Conservation (phyloP, 2,888 invertebrate genomes). For the Cylindroiulus punctatus region DNA sequence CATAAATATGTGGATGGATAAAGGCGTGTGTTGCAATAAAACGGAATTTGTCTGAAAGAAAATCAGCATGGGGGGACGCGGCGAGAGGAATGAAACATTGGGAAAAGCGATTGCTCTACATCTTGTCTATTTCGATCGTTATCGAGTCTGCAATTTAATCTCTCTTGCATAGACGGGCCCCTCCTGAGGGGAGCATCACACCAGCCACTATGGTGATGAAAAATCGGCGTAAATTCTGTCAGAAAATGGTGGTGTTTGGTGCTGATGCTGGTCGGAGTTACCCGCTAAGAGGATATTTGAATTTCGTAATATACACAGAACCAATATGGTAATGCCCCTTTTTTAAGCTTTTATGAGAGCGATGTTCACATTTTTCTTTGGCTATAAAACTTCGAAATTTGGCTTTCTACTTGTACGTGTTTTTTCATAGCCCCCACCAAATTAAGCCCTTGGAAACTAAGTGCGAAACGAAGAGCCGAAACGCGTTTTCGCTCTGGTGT, state of each 20-base stretch:
- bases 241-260: slow-evolving; percentile 7
- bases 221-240: slow-evolving; percentile 43
- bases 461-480: slow-evolving; percentile 12
- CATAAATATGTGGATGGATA: slow-evolving; percentile 37
- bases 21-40: slow-evolving; percentile 40
- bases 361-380: slow-evolving; percentile 27
- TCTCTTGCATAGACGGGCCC: slow-evolving; percentile 48
- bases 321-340: slow-evolving; percentile 41
- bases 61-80: slow-evolving; percentile 35
- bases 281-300: slow-evolving; percentile 29
- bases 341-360: slow-evolving; percentile 45
- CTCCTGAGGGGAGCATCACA: slow-evolving; percentile 48
- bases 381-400: slow-evolving; percentile 28
- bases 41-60: slow-evolving; percentile 42
- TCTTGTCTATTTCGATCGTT: slow-evolving; percentile 53
- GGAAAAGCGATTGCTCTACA: slow-evolving; percentile 51
- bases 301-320: slow-evolving; percentile 43
- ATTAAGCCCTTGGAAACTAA: slow-evolving; percentile 9
- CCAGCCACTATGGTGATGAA: slow-evolving; percentile 13
- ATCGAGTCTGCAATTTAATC: slow-evolving; percentile 53
- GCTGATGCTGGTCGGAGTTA: not conserved
- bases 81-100: slow-evolving; percentile 44
- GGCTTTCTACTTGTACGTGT: not conserved
- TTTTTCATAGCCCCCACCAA: not conserved
- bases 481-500: not conserved